Conservation (phyloP, 2,888 invertebrate genomes). For the Thecocarcelia acutangulata region DNA sequence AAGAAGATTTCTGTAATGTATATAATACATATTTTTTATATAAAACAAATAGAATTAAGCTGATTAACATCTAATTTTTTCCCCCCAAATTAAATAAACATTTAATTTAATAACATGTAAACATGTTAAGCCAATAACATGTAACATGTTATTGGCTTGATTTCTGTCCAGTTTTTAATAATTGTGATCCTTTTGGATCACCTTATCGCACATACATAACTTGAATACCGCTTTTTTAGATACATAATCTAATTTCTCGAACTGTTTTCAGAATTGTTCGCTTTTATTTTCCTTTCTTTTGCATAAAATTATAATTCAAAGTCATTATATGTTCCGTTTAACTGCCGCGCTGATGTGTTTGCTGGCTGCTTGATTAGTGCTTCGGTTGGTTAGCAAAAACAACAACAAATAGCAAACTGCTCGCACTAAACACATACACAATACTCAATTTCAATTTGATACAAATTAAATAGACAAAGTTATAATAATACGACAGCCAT, state of each 20-base stretch:
- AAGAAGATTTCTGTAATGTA: no score
- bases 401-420: neutral
- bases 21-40: no score
- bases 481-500: slow-evolving; percentile 26
- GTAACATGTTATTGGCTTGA: no score
- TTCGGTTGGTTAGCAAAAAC: slow-evolving; percentile 10
- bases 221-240: no score
- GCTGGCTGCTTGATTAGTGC: slow-evolving; percentile 31
- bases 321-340: slow-evolving; percentile 54
- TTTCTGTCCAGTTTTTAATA: no score
- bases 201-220: no score
- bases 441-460: slow-evolving; percentile 34
- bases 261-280: neutral
- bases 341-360: slow-evolving; percentile 50
- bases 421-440: neutral
- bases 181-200: no score
- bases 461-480: slow-evolving; percentile 59
- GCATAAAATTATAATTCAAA: slow-evolving; percentile 26
- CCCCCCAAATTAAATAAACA: no score
- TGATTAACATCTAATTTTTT: no score
- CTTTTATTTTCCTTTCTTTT: neutral
- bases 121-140: no score
- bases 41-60: no score
- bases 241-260: neutral
- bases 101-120: no score